Evolutionary conservation across 2,113 vertebrate species (phyloP).

Genomic region (Xiphorhynchus elegans): DNA sequence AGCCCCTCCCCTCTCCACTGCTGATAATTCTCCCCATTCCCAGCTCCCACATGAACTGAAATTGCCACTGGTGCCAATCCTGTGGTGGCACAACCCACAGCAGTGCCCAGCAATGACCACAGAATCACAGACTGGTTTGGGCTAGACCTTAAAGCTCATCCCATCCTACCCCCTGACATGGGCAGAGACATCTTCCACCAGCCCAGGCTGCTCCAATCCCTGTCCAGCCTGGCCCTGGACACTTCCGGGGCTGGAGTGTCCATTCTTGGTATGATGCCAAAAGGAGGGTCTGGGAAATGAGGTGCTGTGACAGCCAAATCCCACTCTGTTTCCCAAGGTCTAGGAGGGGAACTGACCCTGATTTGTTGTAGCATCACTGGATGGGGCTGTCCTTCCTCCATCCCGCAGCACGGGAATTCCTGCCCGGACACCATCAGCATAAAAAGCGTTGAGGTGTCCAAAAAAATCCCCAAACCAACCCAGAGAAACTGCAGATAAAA

Average conservation of each 20-base stretch:
- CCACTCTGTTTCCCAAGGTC: neutral
- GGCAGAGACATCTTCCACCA: neutral
- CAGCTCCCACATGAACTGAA: neutral
- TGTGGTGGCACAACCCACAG: neutral
- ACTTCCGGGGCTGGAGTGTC: neutral
- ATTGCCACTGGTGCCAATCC: neutral
- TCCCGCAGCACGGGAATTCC: neutral
- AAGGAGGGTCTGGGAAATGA: neutral
- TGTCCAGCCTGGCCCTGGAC: neutral
- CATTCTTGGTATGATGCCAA: rapidly evolving
- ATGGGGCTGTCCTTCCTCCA: neutral
- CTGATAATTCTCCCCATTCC: neutral
- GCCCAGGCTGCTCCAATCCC: neutral
- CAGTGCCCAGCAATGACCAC: neutral
- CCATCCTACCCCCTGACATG: neutral
- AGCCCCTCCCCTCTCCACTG: neutral
- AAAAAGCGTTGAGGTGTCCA: neutral
- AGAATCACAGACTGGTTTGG: neutral
- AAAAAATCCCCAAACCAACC: neutral
- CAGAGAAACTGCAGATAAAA: neutral
- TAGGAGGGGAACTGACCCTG: neutral
- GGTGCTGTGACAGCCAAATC: neutral
- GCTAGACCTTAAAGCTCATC: neutral
- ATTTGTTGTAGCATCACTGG: neutral
- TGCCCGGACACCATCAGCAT: neutral